phyloP scores from a whole-genome alignment of 2,113 vertebrate genomes.

The Eurystomus gularis region DNA sequence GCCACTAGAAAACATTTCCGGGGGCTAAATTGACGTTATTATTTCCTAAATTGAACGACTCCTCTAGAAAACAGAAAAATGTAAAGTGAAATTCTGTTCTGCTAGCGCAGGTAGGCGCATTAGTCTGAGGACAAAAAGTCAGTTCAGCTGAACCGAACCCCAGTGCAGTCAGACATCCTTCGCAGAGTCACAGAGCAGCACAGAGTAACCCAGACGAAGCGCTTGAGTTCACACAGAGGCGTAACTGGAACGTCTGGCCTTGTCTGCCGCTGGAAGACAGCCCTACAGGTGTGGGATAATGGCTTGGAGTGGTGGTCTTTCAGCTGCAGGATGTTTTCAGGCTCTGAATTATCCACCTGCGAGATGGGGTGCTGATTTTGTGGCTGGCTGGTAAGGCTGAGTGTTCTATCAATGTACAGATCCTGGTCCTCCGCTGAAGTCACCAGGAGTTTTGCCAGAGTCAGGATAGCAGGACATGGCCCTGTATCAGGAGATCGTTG shows the following conservation, averaged over 20 bases:
- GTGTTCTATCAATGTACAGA: background rate
- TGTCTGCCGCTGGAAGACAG: background rate
- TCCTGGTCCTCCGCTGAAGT: background rate
- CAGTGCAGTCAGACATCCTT: background rate
- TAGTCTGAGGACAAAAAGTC: background rate
- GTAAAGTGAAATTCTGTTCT: background rate
- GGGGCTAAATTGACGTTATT: background rate
- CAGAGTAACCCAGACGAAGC: background rate
- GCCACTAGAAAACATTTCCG: background rate
- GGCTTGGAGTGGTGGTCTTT: background rate
- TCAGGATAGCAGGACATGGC: background rate
- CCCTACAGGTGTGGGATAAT: background rate
- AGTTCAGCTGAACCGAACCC: background rate
- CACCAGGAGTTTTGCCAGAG: background rate
- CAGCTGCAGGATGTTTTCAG: background rate
- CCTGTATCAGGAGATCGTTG: background rate
- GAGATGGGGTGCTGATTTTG: background rate
- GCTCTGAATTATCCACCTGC: background rate
- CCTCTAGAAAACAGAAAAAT: background rate
- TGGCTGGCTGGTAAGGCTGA: background rate
- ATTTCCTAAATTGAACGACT: background rate
- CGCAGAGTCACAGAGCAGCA: background rate
- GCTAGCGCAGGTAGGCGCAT: background rate
- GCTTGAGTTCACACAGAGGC: background rate
- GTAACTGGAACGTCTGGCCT: background rate